Evolutionary conservation across 2,797 vertebrate genomes (phyloP).

Genomic region (Chromobotia macracanthus): DNA sequence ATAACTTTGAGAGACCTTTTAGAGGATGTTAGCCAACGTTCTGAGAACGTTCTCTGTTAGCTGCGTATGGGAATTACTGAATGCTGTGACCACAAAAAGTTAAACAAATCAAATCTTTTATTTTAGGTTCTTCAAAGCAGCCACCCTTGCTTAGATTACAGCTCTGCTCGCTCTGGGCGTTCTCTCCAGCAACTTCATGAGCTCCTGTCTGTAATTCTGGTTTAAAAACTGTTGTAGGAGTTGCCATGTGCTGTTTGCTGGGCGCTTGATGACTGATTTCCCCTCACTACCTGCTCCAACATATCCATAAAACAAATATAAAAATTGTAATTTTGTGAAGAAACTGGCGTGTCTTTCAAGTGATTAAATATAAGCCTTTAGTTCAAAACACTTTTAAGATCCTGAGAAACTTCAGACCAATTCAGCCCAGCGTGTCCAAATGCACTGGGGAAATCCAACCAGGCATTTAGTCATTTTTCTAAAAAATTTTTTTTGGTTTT

Average conservation of each 20-base stretch:
- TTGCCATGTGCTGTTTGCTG: neutral
- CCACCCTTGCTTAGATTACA: neutral
- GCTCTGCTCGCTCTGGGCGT: neutral
- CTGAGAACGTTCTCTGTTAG: too few relatives aligned
- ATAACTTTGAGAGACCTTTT: too few relatives aligned
- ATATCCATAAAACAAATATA: neutral
- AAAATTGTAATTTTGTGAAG: neutral
- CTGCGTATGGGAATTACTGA: neutral
- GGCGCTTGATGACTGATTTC: neutral
- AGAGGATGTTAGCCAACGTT: too few relatives aligned
- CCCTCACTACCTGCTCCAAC: constrained; percentile 1
- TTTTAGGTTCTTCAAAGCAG: constrained; percentile 2
- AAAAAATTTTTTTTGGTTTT: too few relatives aligned
- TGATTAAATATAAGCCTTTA: neutral
- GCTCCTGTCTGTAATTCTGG: neutral
- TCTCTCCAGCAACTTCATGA: neutral
- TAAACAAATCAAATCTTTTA: neutral
- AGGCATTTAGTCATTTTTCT: too few relatives aligned
- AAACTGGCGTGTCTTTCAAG: neutral
- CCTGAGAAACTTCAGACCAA: neutral
- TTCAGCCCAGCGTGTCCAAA: neutral
- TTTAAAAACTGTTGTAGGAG: constrained; percentile 3
- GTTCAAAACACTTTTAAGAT: neutral
- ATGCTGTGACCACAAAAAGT: neutral
- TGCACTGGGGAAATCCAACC: too few relatives aligned